Evolutionary conservation across 2,888 invertebrate species (phyloP), one percentile per base, ranked within the genome.

Genomic region (Megamerina dolium): DNA sequence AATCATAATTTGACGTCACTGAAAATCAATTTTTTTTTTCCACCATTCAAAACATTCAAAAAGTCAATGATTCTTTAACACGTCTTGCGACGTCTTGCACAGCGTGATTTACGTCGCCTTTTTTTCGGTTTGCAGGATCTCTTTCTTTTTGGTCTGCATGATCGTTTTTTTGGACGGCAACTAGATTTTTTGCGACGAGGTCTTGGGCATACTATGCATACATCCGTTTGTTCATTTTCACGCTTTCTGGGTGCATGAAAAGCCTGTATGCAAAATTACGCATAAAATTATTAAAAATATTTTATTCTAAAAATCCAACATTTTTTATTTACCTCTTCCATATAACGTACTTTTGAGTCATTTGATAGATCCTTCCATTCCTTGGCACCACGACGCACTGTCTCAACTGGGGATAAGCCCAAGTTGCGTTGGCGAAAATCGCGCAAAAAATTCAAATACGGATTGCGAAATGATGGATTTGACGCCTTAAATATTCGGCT

Each of bases 361-460:
- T 43, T 32, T 1, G 48, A 17, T 26, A 54, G 45, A 10, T 6
- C 32, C 4, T 45, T 49, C 54, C 54, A 54, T 12, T 46, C 54
- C 27, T 40, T 31, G 3, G 53, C 53, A 4, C 50, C 52, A 2
- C 41, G 43, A 4, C 43, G 33, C 12, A 52, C 37, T 4, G 41
- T 44, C 23, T 51, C 50, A 1, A 49, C 35, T 1, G 51, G 37
- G 5, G 48, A 27, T 3, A 49, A 42, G 2, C 44, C 50, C 13
- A 31, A 37, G 35, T 35, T 17, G 2, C 29, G 44, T 32, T 43
- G 21, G 10, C 52, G 38, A 19, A 41, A 51, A 37, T 50, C 50
- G 10, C 50, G 46, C 29, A 54, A 32, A 34, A 50, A 54, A 27
- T 54, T 54, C 6, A 54, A 37, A 31, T 46, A 54, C 1, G 51